These are phyloP conservation scores for Acipenser ruthenus DNA, from an alignment of 2,797 vertebrate genomes.

Conservation along the genomic window DNA sequence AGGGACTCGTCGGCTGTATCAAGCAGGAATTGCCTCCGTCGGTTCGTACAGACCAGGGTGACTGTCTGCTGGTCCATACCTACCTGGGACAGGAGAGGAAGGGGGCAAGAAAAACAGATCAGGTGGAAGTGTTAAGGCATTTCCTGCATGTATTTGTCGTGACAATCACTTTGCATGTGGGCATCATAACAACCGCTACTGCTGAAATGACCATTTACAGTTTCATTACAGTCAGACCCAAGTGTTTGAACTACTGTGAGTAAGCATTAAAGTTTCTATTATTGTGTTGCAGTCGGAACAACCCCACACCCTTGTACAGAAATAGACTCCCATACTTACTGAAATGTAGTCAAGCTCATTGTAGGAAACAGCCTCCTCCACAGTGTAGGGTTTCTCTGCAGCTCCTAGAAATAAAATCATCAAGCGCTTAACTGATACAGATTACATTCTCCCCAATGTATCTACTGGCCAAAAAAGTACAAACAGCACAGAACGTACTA, in stretches of 20 bases:
- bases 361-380: constrained; percentile 90
- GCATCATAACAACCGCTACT: too few species aligned
- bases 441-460: background rate
- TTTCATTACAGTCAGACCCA: too few species aligned
- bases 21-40: constrained; percentile 87
- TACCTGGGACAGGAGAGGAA: constrained; percentile 56
- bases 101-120: background rate
- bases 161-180: too few species aligned
- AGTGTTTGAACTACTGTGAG: too few species aligned
- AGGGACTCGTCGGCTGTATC: constrained; percentile 81
- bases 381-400: constrained; percentile 91
- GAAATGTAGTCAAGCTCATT: constrained; percentile 93
- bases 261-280: too few species aligned
- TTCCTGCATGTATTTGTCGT: too few species aligned
- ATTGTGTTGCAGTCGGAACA: too few species aligned
- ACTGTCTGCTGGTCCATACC: constrained; percentile 89
- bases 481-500: background rate
- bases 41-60: constrained; percentile 85
- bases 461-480: background rate
- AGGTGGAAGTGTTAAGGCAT: too few species aligned
- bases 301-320: too few species aligned
- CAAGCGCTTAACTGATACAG: background rate
- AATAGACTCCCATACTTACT: constrained; percentile 55
- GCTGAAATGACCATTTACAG: background rate
- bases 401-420: constrained; percentile 61